phyloP scores from a whole-genome alignment of 2,888 invertebrate genomes.

The Fissipunctia ypsillon region DNA sequence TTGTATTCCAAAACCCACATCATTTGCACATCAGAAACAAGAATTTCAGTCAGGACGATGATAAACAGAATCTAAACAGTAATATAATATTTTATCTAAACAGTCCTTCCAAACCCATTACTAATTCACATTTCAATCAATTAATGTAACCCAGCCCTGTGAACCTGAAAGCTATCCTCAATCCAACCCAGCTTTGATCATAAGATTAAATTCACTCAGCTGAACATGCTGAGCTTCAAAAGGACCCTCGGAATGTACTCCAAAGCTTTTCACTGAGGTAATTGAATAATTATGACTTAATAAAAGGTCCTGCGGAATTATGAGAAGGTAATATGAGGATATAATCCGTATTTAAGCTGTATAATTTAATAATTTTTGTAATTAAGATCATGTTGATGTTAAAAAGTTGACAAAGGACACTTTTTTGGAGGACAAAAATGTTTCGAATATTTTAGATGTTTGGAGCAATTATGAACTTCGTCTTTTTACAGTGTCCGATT shows the following conservation, averaged over 20 bases:
- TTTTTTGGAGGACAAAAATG: not conserved
- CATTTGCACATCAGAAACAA: not conserved
- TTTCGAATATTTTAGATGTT: not conserved
- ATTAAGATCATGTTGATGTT: conserved; percentile 10
- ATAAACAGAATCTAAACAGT: not conserved
- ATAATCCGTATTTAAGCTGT: conserved; percentile 3
- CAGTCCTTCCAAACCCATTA: conserved; percentile 1
- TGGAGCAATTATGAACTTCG: conserved; percentile 8
- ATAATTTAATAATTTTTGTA: conserved; percentile 5
- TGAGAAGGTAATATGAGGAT: conserved; percentile 13
- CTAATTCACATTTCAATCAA: conserved; percentile 25
- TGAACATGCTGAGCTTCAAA: conserved; percentile 52
- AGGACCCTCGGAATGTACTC: conserved; percentile 37
- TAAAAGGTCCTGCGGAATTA: conserved; percentile 17
- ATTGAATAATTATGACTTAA: conserved; percentile 51
- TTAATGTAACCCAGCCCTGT: conserved; percentile 3
- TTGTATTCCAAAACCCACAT: not conserved
- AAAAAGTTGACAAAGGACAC: not conserved
- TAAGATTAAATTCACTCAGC: conserved; percentile 54
- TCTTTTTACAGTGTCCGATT: conserved; percentile 9
- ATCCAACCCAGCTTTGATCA: conserved; percentile 56
- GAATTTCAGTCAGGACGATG: too few relatives aligned
- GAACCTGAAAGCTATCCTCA: conserved; percentile 26
- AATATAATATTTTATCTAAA: not conserved
- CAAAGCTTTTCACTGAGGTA: conserved; percentile 36